Conservation (phyloP, 2,797 vertebrate species). For the Artibeus lituratus region DNA sequence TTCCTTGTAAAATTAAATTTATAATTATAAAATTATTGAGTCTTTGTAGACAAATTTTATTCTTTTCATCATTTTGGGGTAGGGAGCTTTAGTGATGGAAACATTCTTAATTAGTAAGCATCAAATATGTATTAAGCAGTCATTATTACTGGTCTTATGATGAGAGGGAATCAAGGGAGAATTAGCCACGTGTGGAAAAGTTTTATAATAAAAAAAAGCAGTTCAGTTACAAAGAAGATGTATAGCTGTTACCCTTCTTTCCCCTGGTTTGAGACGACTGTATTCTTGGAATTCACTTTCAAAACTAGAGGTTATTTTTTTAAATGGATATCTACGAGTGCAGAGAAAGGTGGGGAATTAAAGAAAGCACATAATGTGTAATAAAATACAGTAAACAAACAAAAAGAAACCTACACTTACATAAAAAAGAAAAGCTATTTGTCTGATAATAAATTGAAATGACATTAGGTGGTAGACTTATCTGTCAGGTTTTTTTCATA, state of each 20-base stretch:
- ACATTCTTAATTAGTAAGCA: neutral
- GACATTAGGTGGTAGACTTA: neutral
- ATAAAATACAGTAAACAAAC: neutral
- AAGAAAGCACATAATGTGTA: neutral
- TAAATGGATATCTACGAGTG: neutral
- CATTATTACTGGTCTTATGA: neutral
- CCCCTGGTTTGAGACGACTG: neutral
- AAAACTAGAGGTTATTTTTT: neutral
- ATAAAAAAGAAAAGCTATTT: neutral
- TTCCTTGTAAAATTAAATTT: neutral
- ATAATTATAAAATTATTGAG: neutral
- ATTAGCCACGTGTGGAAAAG: neutral
- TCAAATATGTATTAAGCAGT: neutral
- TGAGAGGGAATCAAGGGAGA: neutral
- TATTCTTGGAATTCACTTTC: conserved; percentile 14
- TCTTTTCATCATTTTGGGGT: neutral
- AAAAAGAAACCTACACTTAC: neutral
- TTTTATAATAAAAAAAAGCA: neutral
- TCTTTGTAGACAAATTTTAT: neutral
- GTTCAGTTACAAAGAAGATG: neutral
- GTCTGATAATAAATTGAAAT: conserved; percentile 22
- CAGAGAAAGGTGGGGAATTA: neutral
- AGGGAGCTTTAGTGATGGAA: conserved; percentile 2
- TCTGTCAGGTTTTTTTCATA: neutral
- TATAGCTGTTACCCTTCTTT: neutral